Base-by-base conservation (phyloP, 2,113 vertebrate species). In the Megalops atlanticus region DNA sequence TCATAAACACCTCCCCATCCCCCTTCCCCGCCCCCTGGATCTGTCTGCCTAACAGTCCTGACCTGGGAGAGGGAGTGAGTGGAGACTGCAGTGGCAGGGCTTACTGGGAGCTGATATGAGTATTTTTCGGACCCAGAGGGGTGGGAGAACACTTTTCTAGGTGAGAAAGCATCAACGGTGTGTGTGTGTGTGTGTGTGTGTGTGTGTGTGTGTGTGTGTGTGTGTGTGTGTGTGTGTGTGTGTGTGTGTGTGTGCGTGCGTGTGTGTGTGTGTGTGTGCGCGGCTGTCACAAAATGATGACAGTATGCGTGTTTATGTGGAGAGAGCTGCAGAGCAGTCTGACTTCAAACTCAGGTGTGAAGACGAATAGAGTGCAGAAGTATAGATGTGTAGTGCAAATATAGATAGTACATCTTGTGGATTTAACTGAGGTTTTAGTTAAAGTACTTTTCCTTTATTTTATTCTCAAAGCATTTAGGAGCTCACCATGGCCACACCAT, bases 1-100 rank as follows among this genome's bases (percentile, higher is more conserved):
- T 52, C 43, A 36, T 64, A 64, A 64, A 64, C 58, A 64, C n/a
- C 58, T 11, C 72, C 38, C 72, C 69, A n/a, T n/a, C n/a, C n/a
- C n/a, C n/a, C n/a, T n/a, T n/a, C n/a, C n/a, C n/a, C n/a, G n/a
- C 33, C 24, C 33, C 8, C 6, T 71, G 24, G 33, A n/a, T n/a
- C 27, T 74, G 72, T 74, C 71, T 11, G 71, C 38, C 72, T 21
- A 39, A 10, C 24, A 18, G 24, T n/a, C 33, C 38, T 39, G 33
- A 38, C 70, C 70, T 15, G 18, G 35, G 70, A 27, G 70, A 39
- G 35, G 70, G 33, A 74, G 72, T 6, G 58, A 24, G 52, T 58
- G 52, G 18, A 58, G 18, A n/a, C 3, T 0, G 52, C 3, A 31
- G 27, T 2, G 58, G 58, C 31, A n/a, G n/a, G n/a, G 18, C 38